Percentiles rank a stretch among this genome's conserved stretches.
Conservation (phyloP, 2,888 invertebrate species). For the Rutpela maculata region DNA sequence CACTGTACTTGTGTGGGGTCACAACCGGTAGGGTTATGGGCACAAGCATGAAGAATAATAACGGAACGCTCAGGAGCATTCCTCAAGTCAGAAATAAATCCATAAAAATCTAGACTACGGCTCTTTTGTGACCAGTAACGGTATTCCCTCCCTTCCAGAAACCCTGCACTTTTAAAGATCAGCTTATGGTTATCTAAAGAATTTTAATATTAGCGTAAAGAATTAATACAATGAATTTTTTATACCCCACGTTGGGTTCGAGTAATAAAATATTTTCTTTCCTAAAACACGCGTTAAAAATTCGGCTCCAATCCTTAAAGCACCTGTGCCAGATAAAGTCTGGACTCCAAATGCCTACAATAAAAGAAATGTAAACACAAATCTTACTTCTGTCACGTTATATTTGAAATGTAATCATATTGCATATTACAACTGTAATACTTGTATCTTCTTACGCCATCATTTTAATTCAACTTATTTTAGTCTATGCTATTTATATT, state of each 20-base stretch:
- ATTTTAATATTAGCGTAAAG: background rate
- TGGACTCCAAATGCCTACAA: slow-evolving; percentile 91
- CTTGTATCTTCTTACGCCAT: too few relatives aligned
- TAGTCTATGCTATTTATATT: too few relatives aligned
- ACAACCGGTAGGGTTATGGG: slow-evolving; percentile 98
- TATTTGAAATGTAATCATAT: too few relatives aligned
- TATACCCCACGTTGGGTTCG: slow-evolving; percentile 96
- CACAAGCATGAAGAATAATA: slow-evolving; percentile 94
- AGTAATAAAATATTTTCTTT: slow-evolving; percentile 87
- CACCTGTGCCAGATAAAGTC: slow-evolving; percentile 95
- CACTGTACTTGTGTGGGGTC: slow-evolving; percentile 96
- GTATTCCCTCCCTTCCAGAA: slow-evolving; percentile 29
- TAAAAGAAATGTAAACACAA: background rate
- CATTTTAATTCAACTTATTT: too few relatives aligned
- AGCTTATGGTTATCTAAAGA: slow-evolving; percentile 92
- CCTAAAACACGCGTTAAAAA: slow-evolving; percentile 85
- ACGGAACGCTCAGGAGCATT: slow-evolving; percentile 89
- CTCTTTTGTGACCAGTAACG: slow-evolving; percentile 41
- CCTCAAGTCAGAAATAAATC: slow-evolving; percentile 84
- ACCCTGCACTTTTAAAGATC: slow-evolving; percentile 84
- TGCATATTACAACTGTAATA: too few relatives aligned
- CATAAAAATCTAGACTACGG: slow-evolving; percentile 82
- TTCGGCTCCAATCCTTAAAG: slow-evolving; percentile 92
- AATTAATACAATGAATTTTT: background rate
- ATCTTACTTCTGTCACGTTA: too few relatives aligned